These are phyloP conservation scores for Plotosus lineatus DNA, from an alignment of 2,113 vertebrate species.

Conservation along the genomic window DNA sequence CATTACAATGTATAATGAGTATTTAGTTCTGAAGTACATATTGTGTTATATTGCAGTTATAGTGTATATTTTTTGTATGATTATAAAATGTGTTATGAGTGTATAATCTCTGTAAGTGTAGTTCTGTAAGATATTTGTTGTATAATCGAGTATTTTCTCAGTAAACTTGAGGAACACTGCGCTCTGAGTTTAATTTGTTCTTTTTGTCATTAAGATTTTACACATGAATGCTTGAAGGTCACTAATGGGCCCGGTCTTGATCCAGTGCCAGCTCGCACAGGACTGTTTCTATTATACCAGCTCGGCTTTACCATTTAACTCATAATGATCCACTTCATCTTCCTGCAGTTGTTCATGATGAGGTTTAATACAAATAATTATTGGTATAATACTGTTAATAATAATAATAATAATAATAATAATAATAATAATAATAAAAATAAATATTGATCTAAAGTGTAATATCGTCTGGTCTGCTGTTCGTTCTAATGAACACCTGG, in stretches of 20 bases:
- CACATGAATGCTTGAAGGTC: background rate
- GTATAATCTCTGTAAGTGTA: background rate
- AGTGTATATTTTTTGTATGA: background rate
- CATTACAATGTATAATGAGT: no score
- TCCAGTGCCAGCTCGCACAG: constrained; percentile 25
- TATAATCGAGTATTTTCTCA: background rate
- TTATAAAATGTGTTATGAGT: background rate
- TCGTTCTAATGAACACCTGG: background rate
- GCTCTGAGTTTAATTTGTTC: background rate
- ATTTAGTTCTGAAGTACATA: no score
- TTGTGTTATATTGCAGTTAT: no score
- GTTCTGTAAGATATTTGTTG: background rate
- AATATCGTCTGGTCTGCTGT: background rate
- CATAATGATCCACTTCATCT: background rate
- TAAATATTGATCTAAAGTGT: background rate
- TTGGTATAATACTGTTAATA: no score
- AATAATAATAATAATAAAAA: background rate
- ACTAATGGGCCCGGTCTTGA: constrained; percentile 6
- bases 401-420: background rate
- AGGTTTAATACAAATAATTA: background rate
- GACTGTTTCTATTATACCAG: background rate
- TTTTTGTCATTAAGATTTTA: background rate
- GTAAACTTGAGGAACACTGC: background rate
- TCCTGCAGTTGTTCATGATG: no score
- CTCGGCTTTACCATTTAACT: background rate